A percentile compares a stretch with the other conserved stretches of the same genome.
These are phyloP conservation scores for Homarus gammarus DNA, from an alignment of 2,888 invertebrate species.

Conservation along the genomic window DNA sequence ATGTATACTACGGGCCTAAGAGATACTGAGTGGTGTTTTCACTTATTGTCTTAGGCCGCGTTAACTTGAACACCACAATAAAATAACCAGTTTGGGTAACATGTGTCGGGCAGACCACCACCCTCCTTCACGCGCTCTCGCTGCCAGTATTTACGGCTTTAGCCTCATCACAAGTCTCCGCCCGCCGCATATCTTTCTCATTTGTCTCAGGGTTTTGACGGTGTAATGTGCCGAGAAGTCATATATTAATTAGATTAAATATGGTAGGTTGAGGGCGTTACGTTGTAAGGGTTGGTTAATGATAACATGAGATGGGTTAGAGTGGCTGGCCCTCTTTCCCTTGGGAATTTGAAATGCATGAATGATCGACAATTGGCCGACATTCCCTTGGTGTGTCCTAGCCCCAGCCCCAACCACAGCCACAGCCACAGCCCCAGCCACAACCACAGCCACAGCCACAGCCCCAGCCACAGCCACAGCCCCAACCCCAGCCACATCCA, in stretches of 20 bases:
- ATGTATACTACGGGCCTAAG: no score
- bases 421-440: no score
- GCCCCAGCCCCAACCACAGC: not conserved
- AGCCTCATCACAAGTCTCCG: not conserved
- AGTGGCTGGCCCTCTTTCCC: not conserved
- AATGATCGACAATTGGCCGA: slow-evolving; percentile 3
- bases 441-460: no score
- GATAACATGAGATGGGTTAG: not conserved
- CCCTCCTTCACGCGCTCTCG: not conserved
- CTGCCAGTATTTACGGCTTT: not conserved
- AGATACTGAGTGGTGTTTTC: not conserved
- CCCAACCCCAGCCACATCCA: no score
- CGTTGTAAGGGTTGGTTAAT: not conserved
- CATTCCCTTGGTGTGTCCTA: not conserved
- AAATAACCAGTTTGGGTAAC: not conserved
- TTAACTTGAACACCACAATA: not conserved
- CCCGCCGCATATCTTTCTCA: not conserved
- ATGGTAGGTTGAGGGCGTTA: no score
- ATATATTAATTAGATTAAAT: no score
- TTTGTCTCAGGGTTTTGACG: no score
- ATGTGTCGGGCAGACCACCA: not conserved
- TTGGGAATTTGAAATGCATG: slow-evolving; percentile 27
- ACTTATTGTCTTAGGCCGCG: slow-evolving; percentile 23
- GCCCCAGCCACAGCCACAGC: no score
- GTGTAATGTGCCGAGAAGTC: no score